Percentiles rank a stretch among this genome's conserved stretches.
Conservation (phyloP, 1,140 invertebrate genomes). For the Stenopsyche tienmushanensis region DNA sequence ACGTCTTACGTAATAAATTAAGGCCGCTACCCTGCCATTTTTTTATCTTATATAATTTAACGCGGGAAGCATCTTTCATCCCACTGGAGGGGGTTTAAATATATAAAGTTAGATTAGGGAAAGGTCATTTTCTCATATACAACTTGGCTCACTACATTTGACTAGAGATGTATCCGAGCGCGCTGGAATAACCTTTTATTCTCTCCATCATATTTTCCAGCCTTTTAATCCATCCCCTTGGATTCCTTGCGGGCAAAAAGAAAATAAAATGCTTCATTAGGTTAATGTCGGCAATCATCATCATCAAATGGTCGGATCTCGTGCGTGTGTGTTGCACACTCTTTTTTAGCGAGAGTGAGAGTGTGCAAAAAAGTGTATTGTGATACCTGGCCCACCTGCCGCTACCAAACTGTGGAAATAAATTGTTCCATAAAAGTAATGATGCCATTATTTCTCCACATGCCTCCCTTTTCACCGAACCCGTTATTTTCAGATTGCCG, state of each 20-base stretch:
- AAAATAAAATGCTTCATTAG: not conserved
- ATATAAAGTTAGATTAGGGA: not conserved
- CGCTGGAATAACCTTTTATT: not conserved
- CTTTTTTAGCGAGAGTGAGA: too few species aligned
- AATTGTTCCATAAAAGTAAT: slow-evolving; percentile 19
- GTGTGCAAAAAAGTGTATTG: slow-evolving; percentile 11
- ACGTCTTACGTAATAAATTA: too few species aligned
- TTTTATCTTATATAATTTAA: too few species aligned
- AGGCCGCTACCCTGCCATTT: too few species aligned
- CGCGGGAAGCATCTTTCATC: too few species aligned
- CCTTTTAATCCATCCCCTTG: not conserved
- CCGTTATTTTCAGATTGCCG: not conserved
- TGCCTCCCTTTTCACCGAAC: too few species aligned
- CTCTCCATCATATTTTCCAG: not conserved
- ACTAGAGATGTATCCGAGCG: not conserved
- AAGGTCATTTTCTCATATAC: not conserved
- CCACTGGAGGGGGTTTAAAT: not conserved
- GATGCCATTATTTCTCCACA: slow-evolving; percentile 1
- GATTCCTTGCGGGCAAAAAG: not conserved
- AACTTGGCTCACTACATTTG: too few species aligned
- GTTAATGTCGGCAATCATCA: slow-evolving; percentile 4
- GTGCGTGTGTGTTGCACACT: slow-evolving; percentile 8
- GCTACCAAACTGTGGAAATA: slow-evolving; percentile 9
- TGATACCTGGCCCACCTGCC: slow-evolving; percentile 11
- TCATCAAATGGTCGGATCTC: slow-evolving; percentile 21